Conservation (phyloP, 1,140 invertebrate genomes). For the Aphis craccivora region DNA sequence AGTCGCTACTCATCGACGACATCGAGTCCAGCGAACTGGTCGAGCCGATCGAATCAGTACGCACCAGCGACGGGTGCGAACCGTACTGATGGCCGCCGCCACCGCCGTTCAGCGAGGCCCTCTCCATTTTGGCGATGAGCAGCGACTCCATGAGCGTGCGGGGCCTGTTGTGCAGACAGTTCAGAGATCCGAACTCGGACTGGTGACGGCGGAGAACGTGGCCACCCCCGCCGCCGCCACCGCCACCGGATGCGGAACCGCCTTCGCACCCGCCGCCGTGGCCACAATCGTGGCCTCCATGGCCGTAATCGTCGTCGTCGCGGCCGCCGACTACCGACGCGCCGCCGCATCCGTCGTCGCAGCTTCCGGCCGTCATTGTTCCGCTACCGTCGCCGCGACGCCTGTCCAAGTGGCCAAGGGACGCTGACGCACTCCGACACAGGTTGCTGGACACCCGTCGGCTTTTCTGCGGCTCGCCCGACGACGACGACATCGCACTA, state of each 20-base stretch:
- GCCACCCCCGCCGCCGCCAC: not conserved
- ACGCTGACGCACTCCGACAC: slow-evolving; percentile 52
- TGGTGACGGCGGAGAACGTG: not conserved
- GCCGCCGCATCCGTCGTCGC: slow-evolving; percentile 43
- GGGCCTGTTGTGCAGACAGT: slow-evolving; percentile 66
- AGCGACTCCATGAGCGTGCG: slow-evolving; percentile 79
- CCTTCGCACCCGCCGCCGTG: slow-evolving; percentile 60
- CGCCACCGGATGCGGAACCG: not conserved
- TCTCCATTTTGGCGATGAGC: slow-evolving; percentile 79
- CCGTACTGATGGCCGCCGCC: slow-evolving; percentile 61
- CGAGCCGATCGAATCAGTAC: slow-evolving; percentile 80
- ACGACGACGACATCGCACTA: not conserved
- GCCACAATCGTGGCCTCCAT: not conserved
- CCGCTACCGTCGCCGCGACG: slow-evolving; percentile 60
- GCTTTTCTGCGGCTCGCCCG: slow-evolving; percentile 27
- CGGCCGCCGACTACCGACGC: not conserved
- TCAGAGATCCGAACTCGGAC: slow-evolving; percentile 61
- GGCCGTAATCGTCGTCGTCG: not conserved
- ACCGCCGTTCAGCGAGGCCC: slow-evolving; percentile 61
- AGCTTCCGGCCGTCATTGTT: not conserved
- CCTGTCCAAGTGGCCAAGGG: slow-evolving; percentile 39
- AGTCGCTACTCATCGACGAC: slow-evolving; percentile 71
- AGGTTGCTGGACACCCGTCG: slow-evolving; percentile 44
- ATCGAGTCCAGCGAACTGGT: slow-evolving; percentile 78
- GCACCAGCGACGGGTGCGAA: slow-evolving; percentile 66